Evolutionary conservation across 1,140 invertebrate genomes (phyloP).

Genomic region (Stegodyphus mimosarum): DNA sequence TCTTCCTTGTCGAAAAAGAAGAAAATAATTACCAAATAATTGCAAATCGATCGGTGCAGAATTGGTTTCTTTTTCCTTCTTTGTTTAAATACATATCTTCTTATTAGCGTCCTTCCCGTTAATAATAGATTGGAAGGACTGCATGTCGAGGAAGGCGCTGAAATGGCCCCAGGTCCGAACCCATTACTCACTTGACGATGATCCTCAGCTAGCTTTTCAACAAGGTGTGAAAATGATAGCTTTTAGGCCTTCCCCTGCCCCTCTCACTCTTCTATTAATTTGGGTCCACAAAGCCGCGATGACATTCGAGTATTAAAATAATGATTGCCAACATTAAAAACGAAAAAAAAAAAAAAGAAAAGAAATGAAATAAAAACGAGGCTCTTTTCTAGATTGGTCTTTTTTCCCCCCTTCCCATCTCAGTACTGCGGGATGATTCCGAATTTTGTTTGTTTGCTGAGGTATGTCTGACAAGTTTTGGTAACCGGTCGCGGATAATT

Average conservation of each 20-base stretch:
- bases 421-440: not conserved
- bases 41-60: slow-evolving; percentile 37
- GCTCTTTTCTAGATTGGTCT: not conserved
- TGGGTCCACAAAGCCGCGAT: slow-evolving; percentile 28
- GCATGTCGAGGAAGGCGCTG: not conserved
- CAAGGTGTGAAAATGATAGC: slow-evolving; percentile 57
- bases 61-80: slow-evolving; percentile 12
- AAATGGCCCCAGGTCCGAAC: slow-evolving; percentile 7
- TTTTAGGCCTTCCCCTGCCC: slow-evolving; percentile 12
- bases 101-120: slow-evolving; percentile 28
- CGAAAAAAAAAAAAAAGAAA: not conserved
- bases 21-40: slow-evolving; percentile 41
- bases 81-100: slow-evolving; percentile 40
- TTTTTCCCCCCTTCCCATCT: not conserved
- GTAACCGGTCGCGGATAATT: not conserved
- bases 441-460: slow-evolving; percentile 14
- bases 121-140: slow-evolving; percentile 13
- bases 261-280: slow-evolving; percentile 49
- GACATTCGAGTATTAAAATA: slow-evolving; percentile 48
- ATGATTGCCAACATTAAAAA: slow-evolving; percentile 22
- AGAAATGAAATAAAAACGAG: not conserved
- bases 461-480: slow-evolving; percentile 9
- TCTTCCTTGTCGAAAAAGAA: slow-evolving; percentile 8
- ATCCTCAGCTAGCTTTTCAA: slow-evolving; percentile 28
- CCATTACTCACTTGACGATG: slow-evolving; percentile 35